Percentiles rank a stretch among this genome's conserved stretches.
Evolutionary conservation across 1,140 invertebrate genomes (phyloP).

Genomic region (Cherax quadricarinatus): DNA sequence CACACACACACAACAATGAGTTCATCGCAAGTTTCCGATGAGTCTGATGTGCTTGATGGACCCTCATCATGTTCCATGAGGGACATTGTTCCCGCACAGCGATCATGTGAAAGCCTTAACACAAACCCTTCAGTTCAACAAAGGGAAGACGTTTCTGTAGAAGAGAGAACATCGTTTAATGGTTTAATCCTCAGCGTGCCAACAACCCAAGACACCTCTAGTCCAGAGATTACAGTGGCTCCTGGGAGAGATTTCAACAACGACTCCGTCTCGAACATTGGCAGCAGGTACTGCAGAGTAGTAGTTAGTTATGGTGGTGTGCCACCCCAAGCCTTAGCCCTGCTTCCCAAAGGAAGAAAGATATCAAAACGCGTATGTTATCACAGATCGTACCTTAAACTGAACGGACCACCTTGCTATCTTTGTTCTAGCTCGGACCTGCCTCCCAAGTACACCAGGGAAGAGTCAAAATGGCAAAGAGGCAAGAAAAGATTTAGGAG

Average conservation of each 20-base stretch:
- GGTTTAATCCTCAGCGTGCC: background rate
- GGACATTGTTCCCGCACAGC: too few relatives aligned
- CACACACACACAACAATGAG: background rate
- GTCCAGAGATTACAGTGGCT: background rate
- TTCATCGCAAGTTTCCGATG: background rate
- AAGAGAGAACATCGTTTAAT: background rate
- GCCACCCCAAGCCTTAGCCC: too few relatives aligned
- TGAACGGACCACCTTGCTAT: conserved; percentile 39
- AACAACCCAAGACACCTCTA: background rate
- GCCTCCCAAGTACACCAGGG: conserved; percentile 24
- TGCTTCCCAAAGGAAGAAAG: background rate
- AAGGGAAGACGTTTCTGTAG: background rate
- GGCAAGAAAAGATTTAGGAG: background rate
- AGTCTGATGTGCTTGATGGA: background rate
- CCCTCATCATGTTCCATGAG: background rate
- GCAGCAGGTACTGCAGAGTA: background rate
- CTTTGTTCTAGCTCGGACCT: conserved; percentile 26
- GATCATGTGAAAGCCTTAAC: background rate
- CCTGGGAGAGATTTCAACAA: background rate
- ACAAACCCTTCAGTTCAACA: background rate
- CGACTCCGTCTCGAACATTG: background rate
- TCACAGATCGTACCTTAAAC: background rate
- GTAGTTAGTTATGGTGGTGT: too few relatives aligned
- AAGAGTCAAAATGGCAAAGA: background rate
- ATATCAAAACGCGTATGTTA: background rate